Evolutionary conservation across 2,888 invertebrate species (phyloP).

Genomic region (Spilosoma lubricipeda): DNA sequence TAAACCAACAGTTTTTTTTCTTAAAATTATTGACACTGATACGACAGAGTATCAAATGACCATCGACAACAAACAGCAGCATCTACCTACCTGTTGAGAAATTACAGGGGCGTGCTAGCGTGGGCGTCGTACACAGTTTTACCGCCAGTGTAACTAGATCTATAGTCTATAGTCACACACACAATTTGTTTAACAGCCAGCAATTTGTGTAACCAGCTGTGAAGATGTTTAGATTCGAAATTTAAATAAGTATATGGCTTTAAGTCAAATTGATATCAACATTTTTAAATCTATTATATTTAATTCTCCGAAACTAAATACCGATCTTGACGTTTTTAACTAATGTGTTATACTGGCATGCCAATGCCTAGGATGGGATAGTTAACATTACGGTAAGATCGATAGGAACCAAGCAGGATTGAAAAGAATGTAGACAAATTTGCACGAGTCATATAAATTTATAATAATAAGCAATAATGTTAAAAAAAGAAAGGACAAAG

Average conservation of each 20-base stretch:
- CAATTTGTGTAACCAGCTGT: too few species aligned
- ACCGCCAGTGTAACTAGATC: constrained; percentile 36
- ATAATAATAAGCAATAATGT: too few species aligned
- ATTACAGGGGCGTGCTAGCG: constrained; percentile 53
- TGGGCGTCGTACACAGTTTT: constrained; percentile 28
- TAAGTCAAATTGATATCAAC: background rate
- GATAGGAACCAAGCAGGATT: too few species aligned
- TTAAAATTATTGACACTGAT: background rate
- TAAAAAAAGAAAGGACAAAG: too few species aligned
- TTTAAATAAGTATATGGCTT: background rate
- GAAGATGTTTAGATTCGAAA: background rate
- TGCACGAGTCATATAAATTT: too few species aligned
- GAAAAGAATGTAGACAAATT: too few species aligned
- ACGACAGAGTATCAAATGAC: constrained; percentile 6
- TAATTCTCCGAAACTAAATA: too few species aligned
- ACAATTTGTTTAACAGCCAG: background rate
- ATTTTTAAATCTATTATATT: background rate
- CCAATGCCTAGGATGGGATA: too few species aligned
- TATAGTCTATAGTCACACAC: constrained; percentile 13
- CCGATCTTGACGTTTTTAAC: too few species aligned
- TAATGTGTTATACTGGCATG: too few species aligned
- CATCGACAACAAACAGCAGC: constrained; percentile 54
- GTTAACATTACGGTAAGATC: too few species aligned
- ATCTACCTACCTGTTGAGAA: constrained; percentile 50
- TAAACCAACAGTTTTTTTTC: background rate